Base-by-base conservation (phyloP, 2,113 vertebrate genomes). In the Struthio camelus region DNA sequence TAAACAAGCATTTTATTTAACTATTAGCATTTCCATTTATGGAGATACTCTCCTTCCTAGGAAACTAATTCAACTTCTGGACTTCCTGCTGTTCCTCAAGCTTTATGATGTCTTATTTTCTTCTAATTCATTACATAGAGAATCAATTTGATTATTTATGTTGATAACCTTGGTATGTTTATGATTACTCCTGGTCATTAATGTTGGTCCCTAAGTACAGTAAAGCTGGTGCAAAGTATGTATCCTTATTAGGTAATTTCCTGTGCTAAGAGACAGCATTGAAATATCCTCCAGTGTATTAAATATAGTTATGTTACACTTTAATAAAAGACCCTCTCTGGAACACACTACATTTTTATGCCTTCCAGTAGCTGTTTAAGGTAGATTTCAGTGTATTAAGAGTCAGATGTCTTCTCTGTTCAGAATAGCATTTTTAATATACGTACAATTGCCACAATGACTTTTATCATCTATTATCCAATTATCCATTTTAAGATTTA, bases 171-270 rank as follows among this genome's bases (percentile, higher is more conserved):
- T 17, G 20, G 36, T 80, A 34, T 0, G 3, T 18, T 81, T 76
- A 48, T 1, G 4, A 44, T 85, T 61, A 50, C 24, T 80, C 2
- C 2, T 8, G 13, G 44, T 50, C 53, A 51, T 73, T 54, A 40
- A 54, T 15, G 14, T 38, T 11, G 6, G 76, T 36, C 75, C 67
- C 87, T 0, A 1, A 80, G 11, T 25, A 51, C 64, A 75, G 64
- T 64, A 38, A 80, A 79, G 22, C 71, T 75, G 20, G n/a, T 67
- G 64, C 67, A 48, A 71, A 71, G 32, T 42, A 91, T 75, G 54
- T 91, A 22, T 46, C 95, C 91, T 93, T 94, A 94, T 94, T 97
- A 95, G 91, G 94, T 70, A 91, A 96, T 89, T 91, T 95, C 89
- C 91, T 96, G 79, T 91, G 38, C 76, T 88, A 77, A 87, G 73